Conservation (phyloP, 2,797 vertebrate genomes). For the Aplochiton taeniatus region DNA sequence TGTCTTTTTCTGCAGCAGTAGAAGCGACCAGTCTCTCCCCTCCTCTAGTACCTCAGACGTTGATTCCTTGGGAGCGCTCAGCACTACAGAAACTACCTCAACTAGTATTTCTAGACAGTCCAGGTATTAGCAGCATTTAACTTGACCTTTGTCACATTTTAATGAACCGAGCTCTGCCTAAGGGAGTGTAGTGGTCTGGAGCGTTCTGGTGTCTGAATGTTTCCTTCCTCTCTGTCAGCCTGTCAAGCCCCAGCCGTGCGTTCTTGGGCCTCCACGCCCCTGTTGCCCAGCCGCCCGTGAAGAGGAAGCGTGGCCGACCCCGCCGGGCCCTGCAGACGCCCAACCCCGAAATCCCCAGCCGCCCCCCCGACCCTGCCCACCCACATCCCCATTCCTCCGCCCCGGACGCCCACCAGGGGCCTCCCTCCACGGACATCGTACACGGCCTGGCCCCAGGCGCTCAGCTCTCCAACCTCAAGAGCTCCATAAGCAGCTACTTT, state of each 20-base stretch:
- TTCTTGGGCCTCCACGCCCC: slow-evolving; percentile 85
- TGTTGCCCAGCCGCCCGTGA: slow-evolving; percentile 82
- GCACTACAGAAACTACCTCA: slow-evolving; percentile 99
- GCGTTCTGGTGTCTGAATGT: no score
- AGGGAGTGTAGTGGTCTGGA: no score
- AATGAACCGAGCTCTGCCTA: background rate
- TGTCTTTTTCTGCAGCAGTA: slow-evolving; percentile 59
- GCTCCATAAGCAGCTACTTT: slow-evolving; percentile 97
- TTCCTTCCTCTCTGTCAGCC: slow-evolving; percentile 58
- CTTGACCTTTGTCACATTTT: background rate
- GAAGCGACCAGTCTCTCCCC: slow-evolving; percentile 83
- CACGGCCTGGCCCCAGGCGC: slow-evolving; percentile 91
- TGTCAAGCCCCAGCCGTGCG: slow-evolving; percentile 86
- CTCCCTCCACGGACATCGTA: slow-evolving; percentile 88
- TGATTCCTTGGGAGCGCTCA: slow-evolving; percentile 90
- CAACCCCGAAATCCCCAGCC: slow-evolving; percentile 81
- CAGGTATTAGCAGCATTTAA: slow-evolving; percentile 71
- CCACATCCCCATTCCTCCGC: slow-evolving; percentile 43
- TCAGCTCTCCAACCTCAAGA: slow-evolving; percentile 95
- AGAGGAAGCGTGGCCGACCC: slow-evolving; percentile 91
- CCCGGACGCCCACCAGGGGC: slow-evolving; percentile 74
- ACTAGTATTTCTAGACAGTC: slow-evolving; percentile 92
- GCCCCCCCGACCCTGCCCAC: slow-evolving; percentile 76
- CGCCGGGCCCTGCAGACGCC: slow-evolving; percentile 86
- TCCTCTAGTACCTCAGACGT: slow-evolving; percentile 91